These are phyloP conservation scores for Ectropis crepuscularia DNA, from an alignment of 2,888 invertebrate genomes.

Conservation along the genomic window DNA sequence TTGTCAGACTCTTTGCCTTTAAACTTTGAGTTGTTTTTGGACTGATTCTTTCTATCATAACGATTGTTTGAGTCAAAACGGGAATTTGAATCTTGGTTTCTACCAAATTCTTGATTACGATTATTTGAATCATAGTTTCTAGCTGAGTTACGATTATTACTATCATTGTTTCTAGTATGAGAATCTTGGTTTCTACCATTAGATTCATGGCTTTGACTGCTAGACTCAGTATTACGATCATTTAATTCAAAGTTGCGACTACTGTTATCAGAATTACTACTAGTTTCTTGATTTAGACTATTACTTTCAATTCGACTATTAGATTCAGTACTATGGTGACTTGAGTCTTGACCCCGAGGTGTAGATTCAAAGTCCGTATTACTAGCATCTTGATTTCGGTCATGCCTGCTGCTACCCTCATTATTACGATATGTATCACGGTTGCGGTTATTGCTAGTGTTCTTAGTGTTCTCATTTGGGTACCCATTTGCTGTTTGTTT, in stretches of 20 bases:
- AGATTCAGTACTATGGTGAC: slow-evolving; percentile 44
- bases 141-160: slow-evolving; percentile 14
- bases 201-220: slow-evolving; percentile 31
- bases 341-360: slow-evolving; percentile 37
- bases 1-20: slow-evolving; percentile 70
- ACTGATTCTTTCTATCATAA: slow-evolving; percentile 61
- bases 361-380: slow-evolving; percentile 43
- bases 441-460: slow-evolving; percentile 49
- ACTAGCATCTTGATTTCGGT: slow-evolving; percentile 29
- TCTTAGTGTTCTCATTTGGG: slow-evolving; percentile 52
- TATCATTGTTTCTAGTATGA: slow-evolving; percentile 22
- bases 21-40: slow-evolving; percentile 61
- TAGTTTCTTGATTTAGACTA: slow-evolving; percentile 42
- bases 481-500: slow-evolving; percentile 45
- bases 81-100: slow-evolving; percentile 38
- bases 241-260: slow-evolving; percentile 35
- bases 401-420: slow-evolving; percentile 43
- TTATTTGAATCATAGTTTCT: slow-evolving; percentile 34
- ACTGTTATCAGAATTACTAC: slow-evolving; percentile 38
- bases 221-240: slow-evolving; percentile 41
- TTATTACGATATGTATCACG: slow-evolving; percentile 49
- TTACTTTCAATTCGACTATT: slow-evolving; percentile 46
- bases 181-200: slow-evolving; percentile 36
- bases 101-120: slow-evolving; percentile 38
- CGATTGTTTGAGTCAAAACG: slow-evolving; percentile 38